Percentiles rank a stretch among this genome's conserved stretches.
Conservation (phyloP, 1,140 invertebrate species). For the Drosophila ficusphila region DNA sequence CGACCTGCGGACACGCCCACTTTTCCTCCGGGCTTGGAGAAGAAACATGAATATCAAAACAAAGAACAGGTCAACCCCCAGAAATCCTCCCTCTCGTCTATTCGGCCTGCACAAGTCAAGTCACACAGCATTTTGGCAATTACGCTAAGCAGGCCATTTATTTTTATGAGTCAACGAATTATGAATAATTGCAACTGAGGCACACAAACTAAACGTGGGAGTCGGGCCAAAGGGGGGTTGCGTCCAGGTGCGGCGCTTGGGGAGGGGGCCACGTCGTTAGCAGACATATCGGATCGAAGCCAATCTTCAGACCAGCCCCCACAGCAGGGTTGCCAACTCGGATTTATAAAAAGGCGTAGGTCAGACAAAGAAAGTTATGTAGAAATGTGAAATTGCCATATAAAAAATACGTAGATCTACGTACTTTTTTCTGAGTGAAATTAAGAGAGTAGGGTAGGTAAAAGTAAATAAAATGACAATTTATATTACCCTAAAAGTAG, state of each 20-base stretch:
- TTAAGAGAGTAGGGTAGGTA: too few species aligned
- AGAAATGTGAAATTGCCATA: too few species aligned
- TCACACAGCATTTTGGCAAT: constrained; percentile 79
- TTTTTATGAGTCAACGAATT: constrained; percentile 82
- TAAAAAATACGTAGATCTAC: too few species aligned
- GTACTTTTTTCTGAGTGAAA: too few species aligned
- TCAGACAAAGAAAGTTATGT: too few species aligned
- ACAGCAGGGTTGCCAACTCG: too few species aligned
- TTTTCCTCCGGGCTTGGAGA: constrained; percentile 18
- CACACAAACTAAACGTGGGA: constrained; percentile 26
- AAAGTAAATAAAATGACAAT: too few species aligned
- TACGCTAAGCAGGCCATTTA: constrained; percentile 80
- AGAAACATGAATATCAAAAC: constrained; percentile 30
- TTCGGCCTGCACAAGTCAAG: constrained; percentile 50
- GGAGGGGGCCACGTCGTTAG: constrained; percentile 9
- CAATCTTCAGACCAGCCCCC: constrained; percentile 6
- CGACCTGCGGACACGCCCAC: constrained; percentile 60
- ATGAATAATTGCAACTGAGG: constrained; percentile 70
- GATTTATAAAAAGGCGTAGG: too few species aligned
- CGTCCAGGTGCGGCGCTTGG: not conserved
- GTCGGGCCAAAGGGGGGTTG: not conserved
- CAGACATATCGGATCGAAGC: constrained; percentile 43
- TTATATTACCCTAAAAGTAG: too few species aligned
- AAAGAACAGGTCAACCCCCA: constrained; percentile 33
- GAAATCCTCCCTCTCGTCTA: constrained; percentile 1